Percentiles rank a stretch among this genome's conserved stretches.
These are phyloP conservation scores for Vimba vimba DNA, from an alignment of 2,113 vertebrate genomes.

Conservation along the genomic window DNA sequence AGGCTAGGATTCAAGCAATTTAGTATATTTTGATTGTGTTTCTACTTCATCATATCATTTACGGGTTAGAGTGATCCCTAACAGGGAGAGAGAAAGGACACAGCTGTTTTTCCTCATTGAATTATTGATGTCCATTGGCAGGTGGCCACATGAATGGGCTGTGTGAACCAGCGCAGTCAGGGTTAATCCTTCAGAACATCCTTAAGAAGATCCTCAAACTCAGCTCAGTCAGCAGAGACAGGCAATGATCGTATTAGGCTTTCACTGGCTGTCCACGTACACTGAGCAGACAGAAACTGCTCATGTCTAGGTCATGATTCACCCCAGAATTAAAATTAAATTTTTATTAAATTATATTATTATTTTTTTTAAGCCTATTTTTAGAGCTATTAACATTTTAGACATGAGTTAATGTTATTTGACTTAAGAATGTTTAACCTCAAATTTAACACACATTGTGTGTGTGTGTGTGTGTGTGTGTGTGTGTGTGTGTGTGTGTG, in stretches of 20 bases:
- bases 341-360: not conserved
- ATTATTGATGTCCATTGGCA: not conserved
- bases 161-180: not conserved
- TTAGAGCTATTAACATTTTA: no score
- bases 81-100: not conserved
- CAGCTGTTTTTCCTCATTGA: not conserved
- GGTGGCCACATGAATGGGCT: slow-evolving; percentile 36
- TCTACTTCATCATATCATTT: not conserved
- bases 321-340: not conserved
- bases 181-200: slow-evolving; percentile 21
- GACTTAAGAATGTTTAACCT: no score
- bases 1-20: not conserved
- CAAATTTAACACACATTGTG: no score
- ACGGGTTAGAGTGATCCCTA: not conserved
- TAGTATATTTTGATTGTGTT: not conserved
- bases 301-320: not conserved
- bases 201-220: slow-evolving; percentile 37
- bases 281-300: not conserved
- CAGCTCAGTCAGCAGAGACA: slow-evolving; percentile 47
- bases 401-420: no score
- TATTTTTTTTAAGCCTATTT: no score
- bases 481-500: no score
- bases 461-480: no score
- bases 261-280: not conserved
- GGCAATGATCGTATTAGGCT: slow-evolving; percentile 47